Evolutionary conservation across 2,113 vertebrate species (phyloP), one percentile per base, ranked within the genome.

Genomic region (Oncorhynchus clarkii): DNA sequence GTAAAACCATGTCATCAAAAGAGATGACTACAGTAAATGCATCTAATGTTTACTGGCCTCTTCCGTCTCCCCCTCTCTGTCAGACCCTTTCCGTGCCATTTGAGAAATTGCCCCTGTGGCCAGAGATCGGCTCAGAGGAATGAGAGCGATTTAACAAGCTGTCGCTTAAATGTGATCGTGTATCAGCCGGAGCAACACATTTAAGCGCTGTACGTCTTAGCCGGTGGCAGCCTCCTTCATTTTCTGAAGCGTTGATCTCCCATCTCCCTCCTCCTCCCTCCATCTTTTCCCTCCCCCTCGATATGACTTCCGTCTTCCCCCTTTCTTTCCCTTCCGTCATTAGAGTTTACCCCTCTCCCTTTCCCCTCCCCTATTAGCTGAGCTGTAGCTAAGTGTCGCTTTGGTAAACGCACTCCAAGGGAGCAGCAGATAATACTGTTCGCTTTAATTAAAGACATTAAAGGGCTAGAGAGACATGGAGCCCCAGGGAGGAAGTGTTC

Each of bases 371-470:
- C 77, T 71, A 62, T 85, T 79, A 78, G 80, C 75, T 27, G 74
- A 67, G 67, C 71, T 72, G 67, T 71, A 72, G 77, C 75, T 26
- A 78, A 78, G 81, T 83, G 83, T 82, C 82, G 80, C 84, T 83
- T 81, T 71, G 84, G 85, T 89, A 88, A 90, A 84, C 83, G 81
- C 80, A 79, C 89, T 88, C 84, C 39, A 54, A 85, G 85, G 86
- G 87, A 85, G 82, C 22, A 24, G 71, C 2, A 81, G 83, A 89
- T 90, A 84, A 88, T 86, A 85, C 87, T 86, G 87, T 84, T 87
- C 88, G 83, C 84, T 91, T 90, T 92, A 90, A 92, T 92, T 91
- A 91, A 93, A 90, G 78, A 83, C 90, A 90, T 92, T 91, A 90
- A 89, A 92, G 88, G 83, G 77, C 82, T 80, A 80, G 70, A 84